Evolutionary conservation across 2,113 vertebrate genomes (phyloP).

Genomic region (Polyodon spathula): DNA sequence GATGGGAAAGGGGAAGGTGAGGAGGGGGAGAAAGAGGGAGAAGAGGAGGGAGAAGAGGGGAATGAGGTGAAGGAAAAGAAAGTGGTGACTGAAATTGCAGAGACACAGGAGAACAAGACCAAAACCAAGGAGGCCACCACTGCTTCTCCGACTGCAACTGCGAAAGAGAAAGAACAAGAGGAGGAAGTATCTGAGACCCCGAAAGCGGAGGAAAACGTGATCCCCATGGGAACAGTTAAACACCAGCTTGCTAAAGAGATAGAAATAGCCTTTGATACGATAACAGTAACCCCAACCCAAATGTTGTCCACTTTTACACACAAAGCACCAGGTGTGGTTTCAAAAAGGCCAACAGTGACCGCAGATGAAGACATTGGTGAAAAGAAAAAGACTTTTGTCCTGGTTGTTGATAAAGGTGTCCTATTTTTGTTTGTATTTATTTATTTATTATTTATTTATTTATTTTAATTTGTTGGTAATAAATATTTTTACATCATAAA

Average conservation of each 20-base stretch:
- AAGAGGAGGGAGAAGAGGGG: slow-evolving; percentile 64
- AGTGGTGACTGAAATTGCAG: slow-evolving; percentile 4
- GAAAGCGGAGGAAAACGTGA: slow-evolving; percentile 24
- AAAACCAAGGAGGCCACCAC: slow-evolving; percentile 29
- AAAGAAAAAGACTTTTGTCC: slow-evolving; percentile 58
- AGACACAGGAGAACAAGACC: slow-evolving; percentile 30
- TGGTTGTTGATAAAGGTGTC: slow-evolving; percentile 16
- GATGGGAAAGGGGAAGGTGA: slow-evolving; percentile 62
- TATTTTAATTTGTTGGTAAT: too few species aligned
- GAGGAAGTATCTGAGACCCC: slow-evolving; percentile 43
- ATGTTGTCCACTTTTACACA: slow-evolving; percentile 52
- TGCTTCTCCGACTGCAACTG: slow-evolving; percentile 39
- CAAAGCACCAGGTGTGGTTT: slow-evolving; percentile 47
- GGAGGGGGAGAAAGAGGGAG: slow-evolving; percentile 63
- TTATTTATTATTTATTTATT: too few species aligned
- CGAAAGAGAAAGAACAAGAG: slow-evolving; percentile 53
- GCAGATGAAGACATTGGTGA: slow-evolving; percentile 29
- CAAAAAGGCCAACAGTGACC: slow-evolving; percentile 32
- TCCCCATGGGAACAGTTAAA: slow-evolving; percentile 31
- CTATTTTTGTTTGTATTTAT: too few species aligned
- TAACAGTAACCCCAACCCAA: slow-evolving; percentile 51
- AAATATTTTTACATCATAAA: too few species aligned
- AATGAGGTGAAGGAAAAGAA: slow-evolving; percentile 61
- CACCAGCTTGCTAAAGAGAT: slow-evolving; percentile 23
- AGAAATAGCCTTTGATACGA: slow-evolving; percentile 23